phyloP scores from a whole-genome alignment of 2,797 vertebrate species.

The Fundulus diaphanus region DNA sequence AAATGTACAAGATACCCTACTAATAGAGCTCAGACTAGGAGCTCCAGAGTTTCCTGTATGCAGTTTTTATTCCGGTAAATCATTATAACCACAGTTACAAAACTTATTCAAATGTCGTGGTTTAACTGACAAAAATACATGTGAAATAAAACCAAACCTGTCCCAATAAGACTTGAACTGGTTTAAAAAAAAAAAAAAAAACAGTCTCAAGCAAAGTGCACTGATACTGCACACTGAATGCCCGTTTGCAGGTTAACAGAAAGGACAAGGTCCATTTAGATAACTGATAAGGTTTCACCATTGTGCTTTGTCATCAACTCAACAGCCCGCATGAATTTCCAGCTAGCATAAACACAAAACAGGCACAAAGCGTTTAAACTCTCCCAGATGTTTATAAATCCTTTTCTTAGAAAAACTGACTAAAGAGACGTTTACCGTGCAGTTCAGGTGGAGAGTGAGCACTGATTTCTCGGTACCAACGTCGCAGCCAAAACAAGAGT shows the following conservation, averaged over 20 bases:
- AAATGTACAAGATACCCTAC: background rate
- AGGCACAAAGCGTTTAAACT: background rate
- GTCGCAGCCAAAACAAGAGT: background rate
- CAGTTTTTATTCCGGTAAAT: too few relatives aligned
- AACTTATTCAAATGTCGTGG: background rate
- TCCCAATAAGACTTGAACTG: background rate
- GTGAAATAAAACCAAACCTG: background rate
- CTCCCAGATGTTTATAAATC: background rate
- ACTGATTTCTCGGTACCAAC: background rate
- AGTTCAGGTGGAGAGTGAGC: background rate
- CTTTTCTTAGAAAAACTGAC: background rate
- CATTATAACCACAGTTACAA: too few relatives aligned
- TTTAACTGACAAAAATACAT: background rate
- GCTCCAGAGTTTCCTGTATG: too few relatives aligned
- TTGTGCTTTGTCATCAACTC: constrained; percentile 16
- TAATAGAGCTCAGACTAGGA: background rate
- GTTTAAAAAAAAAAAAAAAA: constrained; percentile 5
- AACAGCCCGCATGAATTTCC: background rate
- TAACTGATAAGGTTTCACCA: constrained; percentile 7
- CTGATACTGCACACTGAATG: background rate
- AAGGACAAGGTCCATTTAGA: constrained; percentile 26
- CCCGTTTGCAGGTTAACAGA: background rate
- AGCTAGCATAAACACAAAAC: constrained; percentile 1
- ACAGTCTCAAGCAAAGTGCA: constrained; percentile 1
- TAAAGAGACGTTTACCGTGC: background rate